These are phyloP conservation scores for Leptopilina myrica DNA, from an alignment of 2,888 invertebrate species.

Conservation along the genomic window DNA sequence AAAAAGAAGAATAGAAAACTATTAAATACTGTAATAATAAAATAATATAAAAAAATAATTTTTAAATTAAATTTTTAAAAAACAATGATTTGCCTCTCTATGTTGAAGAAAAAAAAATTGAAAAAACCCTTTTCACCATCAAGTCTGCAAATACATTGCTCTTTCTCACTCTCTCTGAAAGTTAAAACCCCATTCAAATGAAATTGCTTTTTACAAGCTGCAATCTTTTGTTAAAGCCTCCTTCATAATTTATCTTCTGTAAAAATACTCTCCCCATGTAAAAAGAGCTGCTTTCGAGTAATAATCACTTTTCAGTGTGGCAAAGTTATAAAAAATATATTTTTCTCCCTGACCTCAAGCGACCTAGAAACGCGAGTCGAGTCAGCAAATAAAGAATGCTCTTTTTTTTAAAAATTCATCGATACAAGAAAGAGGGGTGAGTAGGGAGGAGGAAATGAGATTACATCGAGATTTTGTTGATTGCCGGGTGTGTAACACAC, in stretches of 20 bases:
- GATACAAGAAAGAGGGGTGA: no score
- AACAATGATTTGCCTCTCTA: no score
- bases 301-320: constrained; percentile 16
- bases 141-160: background rate
- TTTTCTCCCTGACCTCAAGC: constrained; percentile 24
- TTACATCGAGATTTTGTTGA: constrained; percentile 20
- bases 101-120: no score
- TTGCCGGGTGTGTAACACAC: background rate
- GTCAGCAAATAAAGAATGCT: constrained; percentile 27
- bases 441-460: background rate
- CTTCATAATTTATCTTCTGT: constrained; percentile 15
- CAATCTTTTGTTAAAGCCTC: constrained; percentile 3
- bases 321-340: constrained; percentile 23
- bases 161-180: background rate
- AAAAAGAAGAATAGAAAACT: no score
- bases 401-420: constrained; percentile 28
- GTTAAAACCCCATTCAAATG: constrained; percentile 7
- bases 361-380: constrained; percentile 33
- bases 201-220: constrained; percentile 17
- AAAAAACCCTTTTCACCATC: background rate
- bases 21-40: no score
- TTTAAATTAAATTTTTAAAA: no score
- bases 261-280: constrained; percentile 5
- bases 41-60: no score
- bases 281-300: background rate